Evolutionary conservation across 2,113 vertebrate species (phyloP), one percentile per base, ranked within the genome.

Genomic region (Hemibagrus wyckioides): DNA sequence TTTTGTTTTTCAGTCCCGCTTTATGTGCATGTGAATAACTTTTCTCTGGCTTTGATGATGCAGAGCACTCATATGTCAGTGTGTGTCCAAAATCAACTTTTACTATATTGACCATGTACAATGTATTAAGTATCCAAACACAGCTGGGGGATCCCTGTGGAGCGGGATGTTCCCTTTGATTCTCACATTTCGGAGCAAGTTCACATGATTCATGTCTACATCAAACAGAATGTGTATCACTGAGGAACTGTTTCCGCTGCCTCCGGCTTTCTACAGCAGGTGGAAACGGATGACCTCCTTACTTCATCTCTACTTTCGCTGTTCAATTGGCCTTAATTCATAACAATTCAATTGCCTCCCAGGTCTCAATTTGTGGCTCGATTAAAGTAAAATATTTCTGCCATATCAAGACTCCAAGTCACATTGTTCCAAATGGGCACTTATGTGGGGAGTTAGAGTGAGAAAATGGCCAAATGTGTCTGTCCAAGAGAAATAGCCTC

Each of bases 191-290:
- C 25, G 48, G 13, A 56, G 56, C 44, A 3, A 21, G 73, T 63
- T 59, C 76, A 23, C n/a, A 52, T 76, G 69, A 84, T 85, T 85
- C 48, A 82, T 79, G 82, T 84, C 28, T 44, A 75, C 86, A 73
- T 90, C 86, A 86, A 86, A 88, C 80, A 80, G 87, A 90, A 73
- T 54, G 76, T 54, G 21, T 36, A 19, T 39, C 39, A 57, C 50
- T 59, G 59, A 83, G 69, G 59, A 73, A 52, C n/a, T 57, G 30
- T 65, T 90, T 83, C 28, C 69, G 19, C 56, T 87, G 63, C 61
- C 85, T 83, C 80, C 23, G 54, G 83, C 67, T 56, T 56, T 10
- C 52, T 8, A 41, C 7, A 71, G 56, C 80, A 87, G 5, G 36
- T 57, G 59, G 85, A 77, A 88, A 79, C 15, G 36, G 25, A 56